Percentiles rank a stretch among this genome's conserved stretches.
Conservation (phyloP, 2,113 vertebrate genomes). For the Cervus canadensis region DNA sequence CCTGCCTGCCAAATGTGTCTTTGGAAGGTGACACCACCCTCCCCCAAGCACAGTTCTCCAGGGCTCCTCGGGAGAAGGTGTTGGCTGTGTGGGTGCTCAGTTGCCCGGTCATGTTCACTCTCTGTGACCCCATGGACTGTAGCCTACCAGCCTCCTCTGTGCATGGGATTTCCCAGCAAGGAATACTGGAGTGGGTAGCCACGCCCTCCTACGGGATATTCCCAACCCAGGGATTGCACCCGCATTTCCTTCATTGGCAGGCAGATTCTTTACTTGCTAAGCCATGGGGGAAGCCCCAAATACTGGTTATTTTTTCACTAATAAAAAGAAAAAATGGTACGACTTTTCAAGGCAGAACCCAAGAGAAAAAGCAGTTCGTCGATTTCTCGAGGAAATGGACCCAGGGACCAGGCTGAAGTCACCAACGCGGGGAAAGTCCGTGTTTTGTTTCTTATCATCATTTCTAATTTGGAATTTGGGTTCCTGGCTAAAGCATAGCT, state of each 20-base stretch:
- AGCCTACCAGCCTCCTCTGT: not conserved
- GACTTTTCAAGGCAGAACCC: not conserved
- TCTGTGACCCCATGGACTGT: not conserved
- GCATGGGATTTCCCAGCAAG: not conserved
- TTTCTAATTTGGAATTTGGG: not conserved
- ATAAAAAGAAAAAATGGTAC: not conserved
- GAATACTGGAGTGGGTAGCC: not conserved
- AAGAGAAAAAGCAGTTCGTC: not conserved
- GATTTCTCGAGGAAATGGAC: not conserved
- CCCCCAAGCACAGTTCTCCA: not conserved
- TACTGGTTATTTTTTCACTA: not conserved
- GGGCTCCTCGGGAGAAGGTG: not conserved
- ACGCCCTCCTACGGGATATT: not conserved
- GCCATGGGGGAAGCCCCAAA: not conserved
- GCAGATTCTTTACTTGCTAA: not conserved
- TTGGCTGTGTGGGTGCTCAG: not conserved
- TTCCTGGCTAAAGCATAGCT: not conserved
- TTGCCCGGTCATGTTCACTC: not conserved
- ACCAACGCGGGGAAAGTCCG: fast-evolving
- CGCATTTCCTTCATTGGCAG: not conserved
- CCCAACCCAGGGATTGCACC: not conserved
- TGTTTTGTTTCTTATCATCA: not conserved
- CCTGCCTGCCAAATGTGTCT: not conserved
- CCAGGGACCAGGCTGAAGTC: not conserved
- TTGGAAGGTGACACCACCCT: not conserved